Conservation (phyloP, 1,140 invertebrate species). For the Magallana gigas region DNA sequence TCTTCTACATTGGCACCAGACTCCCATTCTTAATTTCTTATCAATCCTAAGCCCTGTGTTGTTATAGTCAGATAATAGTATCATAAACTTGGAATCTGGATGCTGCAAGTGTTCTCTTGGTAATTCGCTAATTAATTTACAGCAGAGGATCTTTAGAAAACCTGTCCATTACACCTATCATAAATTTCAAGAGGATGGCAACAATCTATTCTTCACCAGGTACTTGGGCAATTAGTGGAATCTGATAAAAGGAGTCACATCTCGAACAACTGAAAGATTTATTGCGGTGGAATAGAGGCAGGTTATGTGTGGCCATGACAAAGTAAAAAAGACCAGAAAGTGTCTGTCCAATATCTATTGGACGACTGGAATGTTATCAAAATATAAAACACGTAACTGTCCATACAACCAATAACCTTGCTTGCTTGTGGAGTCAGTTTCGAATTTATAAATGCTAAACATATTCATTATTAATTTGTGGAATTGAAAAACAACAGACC, state of each 20-base stretch:
- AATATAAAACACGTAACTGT: too few relatives aligned
- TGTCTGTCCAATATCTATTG: not conserved
- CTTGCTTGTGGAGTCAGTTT: too few relatives aligned
- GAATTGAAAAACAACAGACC: not conserved
- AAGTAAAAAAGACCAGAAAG: not conserved
- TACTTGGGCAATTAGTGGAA: slow-evolving; percentile 21
- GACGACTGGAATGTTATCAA: too few relatives aligned
- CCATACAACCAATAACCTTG: too few relatives aligned
- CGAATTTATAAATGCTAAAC: too few relatives aligned
- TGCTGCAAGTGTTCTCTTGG: not conserved
- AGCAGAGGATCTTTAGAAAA: not conserved
- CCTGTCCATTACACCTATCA: slow-evolving; percentile 23
- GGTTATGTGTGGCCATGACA: not conserved
- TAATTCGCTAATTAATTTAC: slow-evolving; percentile 36
- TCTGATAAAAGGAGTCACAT: slow-evolving; percentile 7
- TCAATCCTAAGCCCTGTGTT: not conserved
- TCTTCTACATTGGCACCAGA: not conserved
- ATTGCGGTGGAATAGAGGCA: not conserved
- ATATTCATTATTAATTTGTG: too few relatives aligned
- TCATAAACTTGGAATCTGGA: not conserved
- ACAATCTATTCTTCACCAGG: not conserved
- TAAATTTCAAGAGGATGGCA: not conserved
- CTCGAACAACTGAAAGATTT: not conserved
- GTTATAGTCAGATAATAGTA: slow-evolving; percentile 6
- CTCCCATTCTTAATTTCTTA: not conserved